Conservation (phyloP, 2,797 vertebrate species). For the Pogonophryne albipinna region DNA sequence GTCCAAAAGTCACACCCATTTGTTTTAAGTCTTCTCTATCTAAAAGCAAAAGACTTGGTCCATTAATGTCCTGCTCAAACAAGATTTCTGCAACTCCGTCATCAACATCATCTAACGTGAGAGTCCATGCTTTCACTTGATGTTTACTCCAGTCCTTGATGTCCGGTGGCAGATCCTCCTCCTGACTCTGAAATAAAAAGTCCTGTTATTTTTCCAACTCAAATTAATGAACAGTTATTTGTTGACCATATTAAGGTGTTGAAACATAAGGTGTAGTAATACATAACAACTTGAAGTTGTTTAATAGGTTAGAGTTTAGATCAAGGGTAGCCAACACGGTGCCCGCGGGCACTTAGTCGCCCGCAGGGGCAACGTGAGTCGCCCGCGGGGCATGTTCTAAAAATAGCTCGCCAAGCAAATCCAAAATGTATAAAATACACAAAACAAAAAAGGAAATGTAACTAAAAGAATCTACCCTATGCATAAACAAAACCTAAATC, state of each 20-base stretch:
- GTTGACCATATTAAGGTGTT: not conserved
- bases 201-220: not conserved
- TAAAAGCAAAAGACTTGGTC: constrained; percentile 68
- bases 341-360: too few species aligned
- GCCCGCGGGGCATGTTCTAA: too few species aligned
- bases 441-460: too few species aligned
- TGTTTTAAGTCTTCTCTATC: constrained; percentile 23
- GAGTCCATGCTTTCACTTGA: constrained; percentile 74
- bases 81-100: constrained; percentile 56
- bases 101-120: constrained; percentile 46
- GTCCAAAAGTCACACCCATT: constrained; percentile 63
- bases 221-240: not conserved
- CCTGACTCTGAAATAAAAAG: constrained; percentile 45
- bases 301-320: too few species aligned
- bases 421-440: too few species aligned
- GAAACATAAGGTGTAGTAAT: not conserved
- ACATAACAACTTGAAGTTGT: not conserved
- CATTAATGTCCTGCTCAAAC: constrained; percentile 63
- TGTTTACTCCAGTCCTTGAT: constrained; percentile 73
- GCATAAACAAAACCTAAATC: too few species aligned
- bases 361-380: too few species aligned
- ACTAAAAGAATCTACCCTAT: too few species aligned
- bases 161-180: constrained; percentile 48
- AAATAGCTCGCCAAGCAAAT: too few species aligned
- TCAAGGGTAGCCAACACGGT: too few species aligned